Percentiles rank a stretch among this genome's conserved stretches.
phyloP scores from a whole-genome alignment of 2,797 vertebrate species.

The Dryobates pubescens region DNA sequence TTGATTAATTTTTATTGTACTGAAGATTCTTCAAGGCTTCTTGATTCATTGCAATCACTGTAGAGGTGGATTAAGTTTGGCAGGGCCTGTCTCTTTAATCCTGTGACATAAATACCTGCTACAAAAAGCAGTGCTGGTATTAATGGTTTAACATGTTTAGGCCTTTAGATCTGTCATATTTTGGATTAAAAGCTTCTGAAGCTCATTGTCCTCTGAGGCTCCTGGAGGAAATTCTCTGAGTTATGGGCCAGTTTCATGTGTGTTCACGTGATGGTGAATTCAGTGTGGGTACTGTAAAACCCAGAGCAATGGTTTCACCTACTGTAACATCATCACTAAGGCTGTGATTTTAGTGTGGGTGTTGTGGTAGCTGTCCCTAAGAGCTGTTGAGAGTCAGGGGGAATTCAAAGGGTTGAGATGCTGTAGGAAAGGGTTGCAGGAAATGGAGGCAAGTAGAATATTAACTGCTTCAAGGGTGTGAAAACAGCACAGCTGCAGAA shows the following conservation, averaged over 20 bases:
- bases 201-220: neutral
- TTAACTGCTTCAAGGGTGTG: neutral
- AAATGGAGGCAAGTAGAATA: neutral
- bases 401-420: neutral
- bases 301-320: neutral
- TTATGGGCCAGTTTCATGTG: neutral
- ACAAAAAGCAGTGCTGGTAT: neutral
- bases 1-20: neutral
- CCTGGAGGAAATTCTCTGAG: neutral
- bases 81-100: neutral
- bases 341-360: neutral
- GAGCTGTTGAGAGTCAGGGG: neutral
- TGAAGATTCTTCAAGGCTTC: neutral
- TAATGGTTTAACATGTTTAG: neutral
- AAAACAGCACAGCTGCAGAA: neutral
- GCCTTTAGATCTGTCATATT: neutral
- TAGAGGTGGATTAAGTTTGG: neutral
- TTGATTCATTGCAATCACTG: neutral
- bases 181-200: neutral
- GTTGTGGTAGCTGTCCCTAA: neutral
- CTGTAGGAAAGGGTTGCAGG: neutral
- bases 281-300: neutral
- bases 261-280: neutral
- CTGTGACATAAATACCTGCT: neutral
- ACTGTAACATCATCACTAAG: accelerated